Evolutionary conservation across 2,888 invertebrate genomes (phyloP).

Genomic region (Hipparchia semele): DNA sequence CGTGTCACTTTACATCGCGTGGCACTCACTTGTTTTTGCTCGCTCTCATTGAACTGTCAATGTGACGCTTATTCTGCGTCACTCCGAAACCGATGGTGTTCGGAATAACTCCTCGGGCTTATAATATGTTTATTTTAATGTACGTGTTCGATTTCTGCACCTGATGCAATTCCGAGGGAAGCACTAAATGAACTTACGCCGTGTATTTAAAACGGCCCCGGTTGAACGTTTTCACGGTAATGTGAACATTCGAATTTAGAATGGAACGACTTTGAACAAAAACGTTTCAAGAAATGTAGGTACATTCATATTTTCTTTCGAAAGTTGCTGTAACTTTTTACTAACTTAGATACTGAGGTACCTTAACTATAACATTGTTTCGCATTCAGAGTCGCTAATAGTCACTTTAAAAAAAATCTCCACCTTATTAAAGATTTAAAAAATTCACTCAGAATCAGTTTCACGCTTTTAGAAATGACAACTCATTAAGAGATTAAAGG

Average conservation of each 20-base stretch:
- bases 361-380: too few relatives aligned
- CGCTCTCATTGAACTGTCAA: conserved; percentile 46
- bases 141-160: conserved; percentile 29
- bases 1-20: conserved; percentile 35
- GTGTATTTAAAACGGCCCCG: conserved; percentile 1
- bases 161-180: conserved; percentile 26
- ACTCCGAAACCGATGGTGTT: conserved; percentile 38
- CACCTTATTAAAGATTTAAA: too few relatives aligned
- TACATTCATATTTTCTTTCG: not conserved
- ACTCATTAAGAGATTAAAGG: too few relatives aligned
- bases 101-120: conserved; percentile 35
- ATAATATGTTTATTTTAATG: conserved; percentile 38
- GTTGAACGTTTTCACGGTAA: conserved; percentile 6
- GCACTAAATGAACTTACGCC: conserved; percentile 8
- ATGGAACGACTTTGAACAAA: not conserved
- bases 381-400: too few relatives aligned
- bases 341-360: too few relatives aligned
- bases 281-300: not conserved
- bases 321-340: not conserved
- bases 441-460: too few relatives aligned
- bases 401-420: too few relatives aligned
- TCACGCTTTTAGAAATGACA: too few relatives aligned
- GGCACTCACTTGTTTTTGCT: conserved; percentile 38
- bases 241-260: conserved; percentile 11
- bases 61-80: conserved; percentile 45